Base-by-base conservation (phyloP, 2,113 vertebrate genomes). In the Apaloderma vittatum region DNA sequence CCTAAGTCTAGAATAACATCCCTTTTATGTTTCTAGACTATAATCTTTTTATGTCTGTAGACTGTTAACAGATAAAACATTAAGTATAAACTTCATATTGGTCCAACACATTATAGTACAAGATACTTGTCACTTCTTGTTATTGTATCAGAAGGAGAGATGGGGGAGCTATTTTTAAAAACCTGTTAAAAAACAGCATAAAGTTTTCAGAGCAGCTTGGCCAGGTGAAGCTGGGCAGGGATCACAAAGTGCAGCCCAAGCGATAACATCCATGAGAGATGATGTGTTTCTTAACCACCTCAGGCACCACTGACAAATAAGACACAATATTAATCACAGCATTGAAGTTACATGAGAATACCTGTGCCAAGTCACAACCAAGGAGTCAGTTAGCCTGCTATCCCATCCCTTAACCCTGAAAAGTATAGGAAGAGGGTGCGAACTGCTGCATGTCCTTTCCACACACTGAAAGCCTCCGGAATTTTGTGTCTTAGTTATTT, bases 211-310 rank as follows among this genome's bases (percentile, higher is more conserved):
- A 81, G 27, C 54, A 74, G 43, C 52, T 57, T 1, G 9, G 37
- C 17, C 0, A 0, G 27, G 15, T 48, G 29, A 61, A 63, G 46
- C 1, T 1, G 68, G 43, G 37, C 2, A 0, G 15, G 27, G n/a
- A 52, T 12, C 0, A 1, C 1, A 1, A 68, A n/a, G 37, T 6
- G 1, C 6, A 54, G 36, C 34, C 30, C 29, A 23, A 62, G 48
- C 15, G 40, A 32, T 48, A 22, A 12, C 32, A 67, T 4, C 24
- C 67, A n/a, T 0, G 1, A 71, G 59, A 58, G 32, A 49, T 19
- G 19, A 77, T 3, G 2, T 6, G 5, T 36, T 67, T 83, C 45
- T 61, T 51, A 10, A 30, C 27, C 22, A 7, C 26, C 43, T 48
- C 61, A 36, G 66, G 19, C 19, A 15, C 21, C 52, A 49, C 11